Base-by-base conservation (phyloP, 1,140 invertebrate genomes). In the Heliconius eleuchia region DNA sequence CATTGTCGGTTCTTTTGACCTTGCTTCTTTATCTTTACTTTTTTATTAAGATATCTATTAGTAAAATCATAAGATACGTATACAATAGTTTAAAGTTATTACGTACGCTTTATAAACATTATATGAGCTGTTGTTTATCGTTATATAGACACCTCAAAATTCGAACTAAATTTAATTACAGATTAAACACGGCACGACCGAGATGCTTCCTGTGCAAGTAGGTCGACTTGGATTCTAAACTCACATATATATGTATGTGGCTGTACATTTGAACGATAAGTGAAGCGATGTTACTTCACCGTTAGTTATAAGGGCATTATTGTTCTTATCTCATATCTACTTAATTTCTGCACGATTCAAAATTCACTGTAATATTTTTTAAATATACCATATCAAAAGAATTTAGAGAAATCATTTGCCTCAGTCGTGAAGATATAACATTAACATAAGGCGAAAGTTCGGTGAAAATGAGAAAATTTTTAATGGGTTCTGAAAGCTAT, bases 181-280 rank as follows among this genome's bases (percentile, higher is more conserved):
- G 83, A 86, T 85, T 85, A 89, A 91, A 91, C 87, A 90, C 84
- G 82, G 85, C 87, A 82, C 85, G 84, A 85, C 85, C 84, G 87
- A 83, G 83, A 81, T 87, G 88, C 84, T 90, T 92, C 91, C 91
- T 93, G 90, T 84, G 73, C 89, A 88, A 86, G 81, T 90, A 86
- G 88, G 86, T 88, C 89, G 87, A 85, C 85, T 89, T 89, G 86
- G 85, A 85, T 37, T 78, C 85, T 86, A 80, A 86, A 84, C 84
- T 85, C 82, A 46, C 13, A 46, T 46, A 85, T 30, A 46, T 46
- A 85, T 30, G 9, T 78, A 70, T 84, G 74, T 86, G 81, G 80
- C 85, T 87, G 87, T 88, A 80, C 87, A 86, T 88, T 79, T 84
- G 86, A 89, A 83, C 92, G 89, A 91, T 92, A 92, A 91, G 86